phyloP scores from a whole-genome alignment of 2,888 invertebrate genomes.

The Macaria notata region DNA sequence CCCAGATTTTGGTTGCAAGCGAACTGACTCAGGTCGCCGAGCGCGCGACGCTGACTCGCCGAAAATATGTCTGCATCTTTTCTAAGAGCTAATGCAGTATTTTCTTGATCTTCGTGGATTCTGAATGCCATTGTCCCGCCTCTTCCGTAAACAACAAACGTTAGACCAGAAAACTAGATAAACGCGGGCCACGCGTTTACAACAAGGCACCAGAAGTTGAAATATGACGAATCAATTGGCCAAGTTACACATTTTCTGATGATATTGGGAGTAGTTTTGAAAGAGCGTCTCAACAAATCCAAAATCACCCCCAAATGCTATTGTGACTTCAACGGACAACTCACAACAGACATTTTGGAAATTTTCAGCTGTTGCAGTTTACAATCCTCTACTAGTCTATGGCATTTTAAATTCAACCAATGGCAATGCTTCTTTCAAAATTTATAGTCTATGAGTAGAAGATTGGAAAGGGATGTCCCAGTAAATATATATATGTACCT shows the following conservation, averaged over 20 bases:
- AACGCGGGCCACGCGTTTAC: constrained; percentile 46
- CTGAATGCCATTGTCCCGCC: constrained; percentile 86
- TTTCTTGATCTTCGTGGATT: constrained; percentile 91
- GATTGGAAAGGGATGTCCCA: no score
- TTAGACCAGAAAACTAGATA: constrained; percentile 45
- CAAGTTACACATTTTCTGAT: constrained; percentile 56
- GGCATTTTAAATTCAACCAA: constrained; percentile 67
- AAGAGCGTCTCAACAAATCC: constrained; percentile 42
- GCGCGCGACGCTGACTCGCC: constrained; percentile 83
- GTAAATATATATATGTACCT: no score
- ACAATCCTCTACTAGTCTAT: constrained; percentile 61
- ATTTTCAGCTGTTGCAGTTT: constrained; percentile 76
- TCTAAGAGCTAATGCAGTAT: constrained; percentile 78
- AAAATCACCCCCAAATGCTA: constrained; percentile 68
- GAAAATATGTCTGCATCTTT: constrained; percentile 79
- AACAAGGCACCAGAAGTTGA: constrained; percentile 52
- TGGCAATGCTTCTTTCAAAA: constrained; percentile 30
- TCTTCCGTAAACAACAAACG: constrained; percentile 66
- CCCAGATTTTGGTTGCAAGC: constrained; percentile 73
- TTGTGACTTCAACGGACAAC: constrained; percentile 74
- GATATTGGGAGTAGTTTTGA: constrained; percentile 53
- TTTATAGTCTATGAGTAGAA: no score
- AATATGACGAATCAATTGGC: constrained; percentile 37
- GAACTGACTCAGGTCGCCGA: constrained; percentile 84
- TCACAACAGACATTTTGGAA: constrained; percentile 73